These are phyloP conservation scores for Palaemon carinicauda DNA, from an alignment of 1,140 invertebrate genomes.

Conservation along the genomic window DNA sequence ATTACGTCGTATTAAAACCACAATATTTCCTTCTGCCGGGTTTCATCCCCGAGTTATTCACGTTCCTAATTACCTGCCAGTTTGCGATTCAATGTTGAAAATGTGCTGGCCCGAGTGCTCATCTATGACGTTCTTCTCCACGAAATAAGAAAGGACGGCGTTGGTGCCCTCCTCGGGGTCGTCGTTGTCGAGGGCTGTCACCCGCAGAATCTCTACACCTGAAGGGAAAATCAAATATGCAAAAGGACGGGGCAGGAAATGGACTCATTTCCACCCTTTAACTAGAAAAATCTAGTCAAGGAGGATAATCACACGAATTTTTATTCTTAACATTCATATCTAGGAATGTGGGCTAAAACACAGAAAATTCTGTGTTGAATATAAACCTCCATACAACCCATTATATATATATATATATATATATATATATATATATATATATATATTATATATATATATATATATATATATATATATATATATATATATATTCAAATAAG, in stretches of 20 bases:
- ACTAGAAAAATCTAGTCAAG: too few species aligned
- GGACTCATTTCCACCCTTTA: neutral
- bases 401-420: too few species aligned
- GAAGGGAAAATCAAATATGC: neutral
- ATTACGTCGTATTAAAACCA: neutral
- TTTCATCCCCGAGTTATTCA: neutral
- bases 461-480: too few species aligned
- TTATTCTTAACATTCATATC: too few species aligned
- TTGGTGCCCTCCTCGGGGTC: constrained; percentile 34
- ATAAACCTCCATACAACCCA: too few species aligned
- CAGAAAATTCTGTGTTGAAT: too few species aligned
- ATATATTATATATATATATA: too few species aligned
- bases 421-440: too few species aligned
- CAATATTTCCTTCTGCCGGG: too few species aligned
- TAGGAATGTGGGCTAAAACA: too few species aligned
- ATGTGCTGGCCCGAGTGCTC: constrained; percentile 24
- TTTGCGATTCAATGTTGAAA: constrained; percentile 27
- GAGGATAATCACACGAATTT: too few species aligned
- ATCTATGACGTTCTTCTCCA: constrained; percentile 45
- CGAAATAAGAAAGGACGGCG: constrained; percentile 24
- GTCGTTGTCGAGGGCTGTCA: constrained; percentile 28
- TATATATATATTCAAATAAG: too few species aligned
- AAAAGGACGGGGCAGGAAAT: neutral
- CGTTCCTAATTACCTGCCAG: constrained; percentile 10
- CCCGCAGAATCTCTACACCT: constrained; percentile 9